Base-by-base conservation (phyloP, 2,888 invertebrate species). In the Caenorhabditis sp. region DNA sequence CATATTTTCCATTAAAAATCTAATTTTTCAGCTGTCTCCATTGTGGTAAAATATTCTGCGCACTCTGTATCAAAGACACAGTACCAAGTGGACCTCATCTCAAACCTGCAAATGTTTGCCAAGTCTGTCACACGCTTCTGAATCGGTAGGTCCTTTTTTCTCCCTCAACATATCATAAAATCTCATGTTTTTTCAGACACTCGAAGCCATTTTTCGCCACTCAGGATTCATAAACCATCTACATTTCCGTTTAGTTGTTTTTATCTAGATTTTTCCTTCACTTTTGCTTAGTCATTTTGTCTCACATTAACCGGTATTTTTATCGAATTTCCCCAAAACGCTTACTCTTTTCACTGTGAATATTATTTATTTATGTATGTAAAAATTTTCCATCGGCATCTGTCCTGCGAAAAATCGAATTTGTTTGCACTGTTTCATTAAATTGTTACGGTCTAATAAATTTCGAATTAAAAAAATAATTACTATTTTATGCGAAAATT, bases 61-160 rank as follows among this genome's bases (percentile, higher is more conserved):
- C 91, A 64, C 90, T 92, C 82, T 99, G 99, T 90, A 91, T 94
- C 84, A 90, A 92, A 63, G 93, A 93, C 89, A 90, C 91, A 56
- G 95, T 99, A 82, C 91, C 92, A 53, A 77, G 77, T 83, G 97
- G 97, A 52, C 95, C 95, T 77, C 92, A 93, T 84, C 91, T 92
- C 82, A 91, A 93, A 82, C 92, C 93, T 53, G 94, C 95, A 67
- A 93, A 93, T 88, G 97, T 99, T 80, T 99, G 99, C 91, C 92
- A 93, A 89, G 95, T 97, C 71, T 99, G 97, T 90, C 95, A 97
- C 91, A 99, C 97, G 60, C 91, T 99, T 87, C 92, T 99, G 88
- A 95, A 90, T 61, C 54, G 67, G 73, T 69, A 43, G 26, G 7
- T 1, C 23, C 20, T 52, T 17, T 20, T 27, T n/a, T n/a, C n/a